Base-by-base conservation (phyloP, 2,888 invertebrate genomes). In the Neelides folsomi region DNA sequence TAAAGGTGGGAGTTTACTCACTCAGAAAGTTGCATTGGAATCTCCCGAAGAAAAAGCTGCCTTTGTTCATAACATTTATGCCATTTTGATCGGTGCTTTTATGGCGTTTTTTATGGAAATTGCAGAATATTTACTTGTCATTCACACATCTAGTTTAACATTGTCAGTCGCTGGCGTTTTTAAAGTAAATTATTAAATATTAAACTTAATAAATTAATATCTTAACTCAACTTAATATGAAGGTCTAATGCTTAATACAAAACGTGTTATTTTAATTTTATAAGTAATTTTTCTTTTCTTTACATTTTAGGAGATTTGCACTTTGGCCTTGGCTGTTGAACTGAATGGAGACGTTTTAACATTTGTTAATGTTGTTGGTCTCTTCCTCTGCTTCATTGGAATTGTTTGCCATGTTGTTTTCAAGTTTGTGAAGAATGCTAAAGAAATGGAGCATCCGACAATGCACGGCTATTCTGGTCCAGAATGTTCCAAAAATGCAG, bases 81-180 rank as follows among this genome's bases (percentile, higher is more conserved):
- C 58, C 67, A 78, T 89, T 35, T 72, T 82, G 0, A 71, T 81
- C 3, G 92, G 93, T 46, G 89, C 90, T 51, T 72, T 86, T 49
- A 76, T 93, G 64, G 94, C 93, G 18, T 92, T 94, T 72, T 79
- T 82, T 45, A 92, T 94, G 93, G 94, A 95, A 76, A 76, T 90
- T 58, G 82, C 83, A 70, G 97, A 98, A 74, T 97, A 90, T 70
- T 76, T 95, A 59, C 84, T 98, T 27, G 81, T 98, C 53, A 83
- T 85, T 0, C 82, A 85, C 70, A 95, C 95, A 0, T 97, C 97
- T 65, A 92, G 95, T 76, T 80, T 98, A 50, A 97, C 97, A 0
- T 75, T 98, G 41, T 89, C 93, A 18, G 85, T 98, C 64, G 84
- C 93, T 43, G 94, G 95, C 53, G 93, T 98, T 68, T 85, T 94